These are phyloP conservation scores for Globodera rostochiensis DNA, from an alignment of 1,140 invertebrate genomes.

Conservation along the genomic window DNA sequence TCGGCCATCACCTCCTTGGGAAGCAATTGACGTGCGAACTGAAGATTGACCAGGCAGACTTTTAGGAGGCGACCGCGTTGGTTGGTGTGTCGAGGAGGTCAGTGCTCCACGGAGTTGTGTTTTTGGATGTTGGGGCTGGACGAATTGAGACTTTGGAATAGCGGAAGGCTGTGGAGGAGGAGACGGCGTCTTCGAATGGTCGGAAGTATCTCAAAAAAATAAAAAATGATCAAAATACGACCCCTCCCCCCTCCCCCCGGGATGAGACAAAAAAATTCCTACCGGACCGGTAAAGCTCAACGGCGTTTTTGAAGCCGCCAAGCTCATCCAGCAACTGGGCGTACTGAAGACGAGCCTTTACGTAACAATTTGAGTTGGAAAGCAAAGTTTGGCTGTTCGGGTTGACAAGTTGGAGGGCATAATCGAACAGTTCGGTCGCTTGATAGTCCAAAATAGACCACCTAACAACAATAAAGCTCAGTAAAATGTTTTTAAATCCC, in stretches of 20 bases:
- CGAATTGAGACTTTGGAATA: not conserved
- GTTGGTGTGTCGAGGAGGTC: not conserved
- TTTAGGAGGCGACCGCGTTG: not conserved
- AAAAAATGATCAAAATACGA: not conserved
- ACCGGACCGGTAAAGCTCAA: conserved; percentile 16
- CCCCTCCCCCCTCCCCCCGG: not conserved
- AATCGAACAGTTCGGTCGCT: conserved; percentile 53
- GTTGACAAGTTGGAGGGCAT: conserved; percentile 33
- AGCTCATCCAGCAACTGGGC: conserved; percentile 42
- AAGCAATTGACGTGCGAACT: not conserved
- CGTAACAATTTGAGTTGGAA: conserved; percentile 27
- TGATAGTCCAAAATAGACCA: conserved; percentile 54
- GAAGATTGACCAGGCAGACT: not conserved
- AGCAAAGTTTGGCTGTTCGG: not conserved
- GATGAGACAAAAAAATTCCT: not conserved
- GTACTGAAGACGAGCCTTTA: conserved; percentile 40
- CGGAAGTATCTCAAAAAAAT: not conserved
- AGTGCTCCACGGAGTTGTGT: not conserved
- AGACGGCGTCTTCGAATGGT: conserved; percentile 9
- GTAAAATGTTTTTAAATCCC: conserved; percentile 5
- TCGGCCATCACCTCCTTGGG: too few relatives aligned
- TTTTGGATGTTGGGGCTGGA: not conserved
- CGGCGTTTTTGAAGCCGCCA: conserved; percentile 37
- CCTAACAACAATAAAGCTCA: conserved; percentile 25
- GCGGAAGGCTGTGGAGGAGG: not conserved